Percentiles rank a stretch among this genome's conserved stretches.
phyloP scores from a whole-genome alignment of 2,888 invertebrate genomes.

The Mythimna ferrago region DNA sequence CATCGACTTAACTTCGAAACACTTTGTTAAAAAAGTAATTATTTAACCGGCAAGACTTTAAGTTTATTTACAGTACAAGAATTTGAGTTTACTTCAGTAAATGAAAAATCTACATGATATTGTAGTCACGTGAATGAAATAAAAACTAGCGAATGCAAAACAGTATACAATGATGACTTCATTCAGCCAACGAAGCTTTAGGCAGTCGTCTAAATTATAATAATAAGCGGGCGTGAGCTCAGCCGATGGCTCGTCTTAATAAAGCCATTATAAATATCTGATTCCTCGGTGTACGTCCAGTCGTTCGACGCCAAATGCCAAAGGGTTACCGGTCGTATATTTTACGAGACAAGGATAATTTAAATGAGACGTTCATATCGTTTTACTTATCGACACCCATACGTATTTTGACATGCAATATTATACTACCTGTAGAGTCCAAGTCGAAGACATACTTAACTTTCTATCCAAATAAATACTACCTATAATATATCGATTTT shows the following conservation, averaged over 20 bases:
- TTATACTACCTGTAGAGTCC: constrained; percentile 47
- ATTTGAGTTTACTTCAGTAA: constrained; percentile 40
- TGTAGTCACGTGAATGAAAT: constrained; percentile 44
- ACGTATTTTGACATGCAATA: constrained; percentile 66
- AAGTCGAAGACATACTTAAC: constrained; percentile 22
- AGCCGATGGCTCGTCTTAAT: constrained; percentile 86
- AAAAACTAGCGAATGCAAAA: constrained; percentile 60
- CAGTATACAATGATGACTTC: constrained; percentile 83
- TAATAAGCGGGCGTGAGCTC: constrained; percentile 90
- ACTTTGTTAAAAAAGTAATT: constrained; percentile 68
- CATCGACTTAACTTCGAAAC: constrained; percentile 68
- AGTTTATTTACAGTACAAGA: constrained; percentile 44
- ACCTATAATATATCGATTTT: constrained; percentile 42
- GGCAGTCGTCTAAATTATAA: constrained; percentile 90
- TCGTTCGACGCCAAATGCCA: constrained; percentile 82
- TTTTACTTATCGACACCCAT: constrained; percentile 65
- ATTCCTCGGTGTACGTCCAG: constrained; percentile 82
- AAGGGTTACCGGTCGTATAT: constrained; percentile 80
- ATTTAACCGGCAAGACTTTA: constrained; percentile 42
- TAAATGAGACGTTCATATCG: constrained; percentile 70
- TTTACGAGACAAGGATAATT: constrained; percentile 75
- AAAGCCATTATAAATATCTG: constrained; percentile 90
- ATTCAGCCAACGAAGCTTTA: constrained; percentile 85
- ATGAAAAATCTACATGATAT: constrained; percentile 41
- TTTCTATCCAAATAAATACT: constrained; percentile 32